Evolutionary conservation across 2,888 invertebrate species (phyloP).

Genomic region (Polydrusus cervinus): DNA sequence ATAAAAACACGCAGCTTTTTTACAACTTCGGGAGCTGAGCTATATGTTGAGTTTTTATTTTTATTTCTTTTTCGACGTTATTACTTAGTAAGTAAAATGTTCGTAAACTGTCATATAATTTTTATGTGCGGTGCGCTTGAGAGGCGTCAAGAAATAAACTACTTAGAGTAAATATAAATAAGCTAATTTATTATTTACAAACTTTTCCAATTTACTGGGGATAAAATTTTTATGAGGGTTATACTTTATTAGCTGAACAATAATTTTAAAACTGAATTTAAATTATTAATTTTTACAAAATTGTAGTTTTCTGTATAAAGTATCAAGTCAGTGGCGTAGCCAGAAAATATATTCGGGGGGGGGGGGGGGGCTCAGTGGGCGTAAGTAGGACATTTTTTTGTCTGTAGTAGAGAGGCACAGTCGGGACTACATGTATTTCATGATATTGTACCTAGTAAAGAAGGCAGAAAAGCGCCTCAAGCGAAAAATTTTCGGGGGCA

Average conservation of each 20-base stretch:
- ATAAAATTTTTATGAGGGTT: neutral
- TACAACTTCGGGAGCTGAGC: slow-evolving; percentile 25
- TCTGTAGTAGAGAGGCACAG: no score
- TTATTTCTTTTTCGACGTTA: slow-evolving; percentile 35
- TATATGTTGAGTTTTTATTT: slow-evolving; percentile 33
- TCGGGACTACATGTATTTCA: no score
- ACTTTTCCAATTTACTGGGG: neutral
- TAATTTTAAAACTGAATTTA: neutral
- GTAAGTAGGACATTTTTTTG: no score
- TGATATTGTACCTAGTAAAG: no score
- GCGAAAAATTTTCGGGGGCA: no score
- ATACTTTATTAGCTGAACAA: neutral
- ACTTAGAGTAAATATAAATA: slow-evolving; percentile 21
- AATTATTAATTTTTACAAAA: no score
- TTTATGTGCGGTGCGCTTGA: slow-evolving; percentile 9
- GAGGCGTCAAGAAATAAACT: slow-evolving; percentile 13
- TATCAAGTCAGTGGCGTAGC: no score
- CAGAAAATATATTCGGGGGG: no score
- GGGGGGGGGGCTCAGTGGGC: no score
- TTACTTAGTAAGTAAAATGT: slow-evolving; percentile 37
- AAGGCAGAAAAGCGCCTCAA: no score
- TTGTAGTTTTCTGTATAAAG: no score
- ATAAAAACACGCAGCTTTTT: slow-evolving; percentile 30
- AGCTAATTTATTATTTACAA: slow-evolving; percentile 18
- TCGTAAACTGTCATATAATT: slow-evolving; percentile 23